These are phyloP conservation scores for Oxygymnocypris stewartii DNA, from an alignment of 2,113 vertebrate genomes.

Conservation along the genomic window DNA sequence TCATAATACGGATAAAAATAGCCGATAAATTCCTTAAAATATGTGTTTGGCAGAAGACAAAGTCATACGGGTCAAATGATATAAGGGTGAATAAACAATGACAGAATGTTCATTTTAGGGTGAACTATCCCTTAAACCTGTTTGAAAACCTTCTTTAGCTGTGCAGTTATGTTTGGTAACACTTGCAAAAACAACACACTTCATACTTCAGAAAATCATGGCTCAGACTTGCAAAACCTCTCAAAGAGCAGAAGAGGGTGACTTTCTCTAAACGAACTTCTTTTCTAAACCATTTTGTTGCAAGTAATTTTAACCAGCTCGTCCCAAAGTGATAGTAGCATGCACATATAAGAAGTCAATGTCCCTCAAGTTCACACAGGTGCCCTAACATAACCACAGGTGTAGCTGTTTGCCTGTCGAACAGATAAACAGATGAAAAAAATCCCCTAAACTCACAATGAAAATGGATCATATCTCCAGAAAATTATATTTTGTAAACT, in stretches of 20 bases:
- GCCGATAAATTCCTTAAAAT: background rate
- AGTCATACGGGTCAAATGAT: background rate
- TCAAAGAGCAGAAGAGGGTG: slow-evolving; percentile 7
- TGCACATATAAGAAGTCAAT: background rate
- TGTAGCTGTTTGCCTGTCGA: background rate
- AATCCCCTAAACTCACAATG: background rate
- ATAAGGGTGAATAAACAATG: background rate
- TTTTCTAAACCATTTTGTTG: too few relatives aligned
- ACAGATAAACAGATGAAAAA: background rate
- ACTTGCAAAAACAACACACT: background rate
- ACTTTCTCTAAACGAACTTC: too few relatives aligned
- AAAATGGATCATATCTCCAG: background rate
- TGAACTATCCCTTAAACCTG: background rate
- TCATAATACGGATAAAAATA: background rate
- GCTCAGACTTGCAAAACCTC: slow-evolving; percentile 4
- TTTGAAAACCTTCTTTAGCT: background rate
- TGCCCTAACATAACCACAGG: background rate
- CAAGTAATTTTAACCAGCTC: background rate
- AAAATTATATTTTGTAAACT: background rate
- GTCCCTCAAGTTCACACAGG: background rate
- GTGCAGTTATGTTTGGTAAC: background rate
- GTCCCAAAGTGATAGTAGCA: background rate
- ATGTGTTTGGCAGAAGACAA: too few relatives aligned
- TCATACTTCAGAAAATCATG: background rate
- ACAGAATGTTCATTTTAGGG: background rate